Evolutionary conservation across 2,797 vertebrate species (phyloP).

Genomic region (Iguana delicatissima): DNA sequence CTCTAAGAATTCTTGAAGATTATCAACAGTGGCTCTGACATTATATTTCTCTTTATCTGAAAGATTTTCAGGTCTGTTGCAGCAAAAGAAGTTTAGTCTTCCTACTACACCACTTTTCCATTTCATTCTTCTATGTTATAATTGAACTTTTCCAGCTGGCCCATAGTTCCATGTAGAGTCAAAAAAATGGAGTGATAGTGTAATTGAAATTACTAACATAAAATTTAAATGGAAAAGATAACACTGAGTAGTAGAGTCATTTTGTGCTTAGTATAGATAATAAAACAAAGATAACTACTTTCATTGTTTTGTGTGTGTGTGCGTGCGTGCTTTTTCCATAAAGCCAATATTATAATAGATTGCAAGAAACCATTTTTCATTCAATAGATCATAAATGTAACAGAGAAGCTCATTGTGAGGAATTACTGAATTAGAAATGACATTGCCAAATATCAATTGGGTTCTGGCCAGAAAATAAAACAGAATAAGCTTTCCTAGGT

Average conservation of each 20-base stretch:
- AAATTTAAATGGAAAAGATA: conserved; percentile 43
- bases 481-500: background rate
- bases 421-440: conserved; percentile 64
- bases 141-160: background rate
- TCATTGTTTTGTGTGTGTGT: conserved; percentile 4
- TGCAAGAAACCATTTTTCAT: conserved; percentile 54
- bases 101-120: background rate
- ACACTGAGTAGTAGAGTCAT: background rate
- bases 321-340: background rate
- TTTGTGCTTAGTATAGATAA: conserved; percentile 38
- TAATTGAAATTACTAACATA: conserved; percentile 28
- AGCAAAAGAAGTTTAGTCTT: background rate
- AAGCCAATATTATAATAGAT: conserved; percentile 36
- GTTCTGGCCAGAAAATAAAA: background rate
- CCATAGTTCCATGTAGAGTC: background rate
- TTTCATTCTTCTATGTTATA: background rate
- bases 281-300: conserved; percentile 28
- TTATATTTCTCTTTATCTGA: too few relatives aligned
- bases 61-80: too few relatives aligned
- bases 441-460: conserved; percentile 28
- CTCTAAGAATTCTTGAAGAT: too few relatives aligned
- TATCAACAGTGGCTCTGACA: too few relatives aligned
- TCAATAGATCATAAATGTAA: conserved; percentile 37
- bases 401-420: conserved; percentile 49
- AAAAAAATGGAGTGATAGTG: conserved; percentile 25